These are phyloP conservation scores for Spisula subtruncata DNA, from an alignment of 2,888 invertebrate species.

Conservation along the genomic window DNA sequence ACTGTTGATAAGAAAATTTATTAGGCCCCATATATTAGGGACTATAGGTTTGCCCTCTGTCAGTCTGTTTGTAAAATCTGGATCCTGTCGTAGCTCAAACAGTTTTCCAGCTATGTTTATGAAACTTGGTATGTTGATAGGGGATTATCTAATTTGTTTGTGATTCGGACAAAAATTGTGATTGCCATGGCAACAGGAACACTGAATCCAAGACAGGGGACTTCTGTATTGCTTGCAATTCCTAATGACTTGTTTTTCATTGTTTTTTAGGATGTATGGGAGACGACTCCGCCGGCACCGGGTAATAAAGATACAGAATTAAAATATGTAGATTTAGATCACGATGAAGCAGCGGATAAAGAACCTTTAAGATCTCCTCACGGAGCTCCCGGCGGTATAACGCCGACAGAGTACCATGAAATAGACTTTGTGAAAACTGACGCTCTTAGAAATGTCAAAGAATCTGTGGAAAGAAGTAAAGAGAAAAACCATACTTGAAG, in stretches of 20 bases:
- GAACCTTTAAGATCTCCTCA: constrained; percentile 71
- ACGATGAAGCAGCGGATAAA: constrained; percentile 89
- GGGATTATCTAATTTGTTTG: too few relatives aligned
- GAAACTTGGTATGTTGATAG: too few relatives aligned
- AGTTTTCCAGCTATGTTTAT: too few relatives aligned
- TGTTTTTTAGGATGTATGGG: constrained; percentile 70
- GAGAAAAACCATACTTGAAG: constrained; percentile 52
- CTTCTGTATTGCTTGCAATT: too few relatives aligned
- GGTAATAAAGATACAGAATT: constrained; percentile 87
- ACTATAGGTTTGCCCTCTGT: too few relatives aligned
- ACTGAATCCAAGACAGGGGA: too few relatives aligned
- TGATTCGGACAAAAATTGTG: too few relatives aligned
- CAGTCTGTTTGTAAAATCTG: too few relatives aligned
- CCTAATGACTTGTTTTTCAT: not conserved
- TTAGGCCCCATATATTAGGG: too few relatives aligned
- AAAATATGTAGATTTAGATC: constrained; percentile 96
- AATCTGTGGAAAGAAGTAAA: constrained; percentile 57
- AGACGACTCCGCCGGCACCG: constrained; percentile 77
- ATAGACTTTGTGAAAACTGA: constrained; percentile 98
- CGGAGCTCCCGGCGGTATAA: constrained; percentile 60
- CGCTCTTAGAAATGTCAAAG: constrained; percentile 92
- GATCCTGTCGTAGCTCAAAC: too few relatives aligned
- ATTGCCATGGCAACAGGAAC: too few relatives aligned
- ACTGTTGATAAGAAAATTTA: too few relatives aligned
- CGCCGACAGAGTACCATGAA: constrained; percentile 93